Evolutionary conservation across 2,797 vertebrate species (phyloP), one percentile per base, ranked within the genome.

Genomic region (Poecilia velifera): DNA sequence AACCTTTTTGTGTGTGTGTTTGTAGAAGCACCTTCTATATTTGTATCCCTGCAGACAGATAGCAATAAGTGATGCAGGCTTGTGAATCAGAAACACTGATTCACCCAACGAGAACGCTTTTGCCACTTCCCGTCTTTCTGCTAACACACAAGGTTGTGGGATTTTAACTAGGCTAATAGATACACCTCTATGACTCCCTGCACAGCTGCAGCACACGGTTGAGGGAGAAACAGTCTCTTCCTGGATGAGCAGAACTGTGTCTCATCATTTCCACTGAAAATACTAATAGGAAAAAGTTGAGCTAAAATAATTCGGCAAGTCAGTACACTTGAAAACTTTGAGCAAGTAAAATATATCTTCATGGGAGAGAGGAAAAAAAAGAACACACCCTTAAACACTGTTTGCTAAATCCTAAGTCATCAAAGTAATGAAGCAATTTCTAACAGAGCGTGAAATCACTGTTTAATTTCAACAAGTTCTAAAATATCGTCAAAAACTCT

Each of bases 41-140:
- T 72, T 81, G 76, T 79, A 74, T 59, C 82, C 82, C 76, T 28
- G 5, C 80, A 84, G 86, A 70, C 70, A 59, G 73, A 59, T 64
- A 79, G 73, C 57, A 34, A 70, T 41, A 59, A 82, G 77, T 36
- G 75, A 73, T 51, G 20, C 76, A 70, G 66, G 81, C 41, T 73
- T 83, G 3, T 80, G 70, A 87, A 87, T 89, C 78, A 79, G 79
- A 90, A 89, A 82, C 86, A 88, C 89, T 89, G 91, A 90, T 79
- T 89, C 80, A 85, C 87, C 49, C 49, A 51, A 5, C 20, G 43
- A 70, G 73, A 76, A 77, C 73, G 71, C 82, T 80, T 75, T 28
- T 77, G 51, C 78, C 68, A 6, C 77, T 83, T 77, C n/a, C 78
- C 73, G 12, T 79, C 68, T 80, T 76, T 43, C 62, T 8, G 12